phyloP scores from a whole-genome alignment of 2,797 vertebrate genomes.

The Sebastes diaconus region DNA sequence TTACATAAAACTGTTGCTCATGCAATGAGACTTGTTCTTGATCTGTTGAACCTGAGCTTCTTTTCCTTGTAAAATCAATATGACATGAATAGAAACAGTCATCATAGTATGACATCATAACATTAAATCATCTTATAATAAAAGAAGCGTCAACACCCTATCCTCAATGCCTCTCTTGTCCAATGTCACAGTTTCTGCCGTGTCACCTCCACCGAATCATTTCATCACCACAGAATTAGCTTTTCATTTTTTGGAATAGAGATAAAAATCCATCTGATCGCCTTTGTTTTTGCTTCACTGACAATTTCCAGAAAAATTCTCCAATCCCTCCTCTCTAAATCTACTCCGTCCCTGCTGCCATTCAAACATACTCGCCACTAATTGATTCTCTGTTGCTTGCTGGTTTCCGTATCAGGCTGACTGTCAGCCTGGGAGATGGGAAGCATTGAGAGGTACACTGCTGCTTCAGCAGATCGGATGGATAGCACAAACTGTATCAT shows the following conservation, averaged over 20 bases:
- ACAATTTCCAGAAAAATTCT: slow-evolving; percentile 60
- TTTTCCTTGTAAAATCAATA: not conserved
- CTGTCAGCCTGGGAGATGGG: slow-evolving; percentile 68
- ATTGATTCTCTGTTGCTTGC: slow-evolving; percentile 72
- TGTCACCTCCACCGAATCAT: slow-evolving; percentile 23
- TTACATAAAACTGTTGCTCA: not conserved
- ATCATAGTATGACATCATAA: not conserved
- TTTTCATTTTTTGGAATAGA: not conserved
- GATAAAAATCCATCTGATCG: slow-evolving; percentile 39
- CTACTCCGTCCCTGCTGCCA: slow-evolving; percentile 47
- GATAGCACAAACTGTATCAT: slow-evolving; percentile 39
- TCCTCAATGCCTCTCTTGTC: not conserved
- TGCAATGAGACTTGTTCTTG: not conserved
- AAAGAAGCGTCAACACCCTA: not conserved
- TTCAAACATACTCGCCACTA: slow-evolving; percentile 58
- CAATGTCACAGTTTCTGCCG: slow-evolving; percentile 13
- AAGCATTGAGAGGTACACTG: slow-evolving; percentile 47
- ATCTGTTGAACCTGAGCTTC: not conserved
- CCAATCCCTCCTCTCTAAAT: slow-evolving; percentile 35
- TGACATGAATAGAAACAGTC: not conserved
- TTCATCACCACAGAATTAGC: slow-evolving; percentile 19
- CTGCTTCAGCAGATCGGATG: slow-evolving; percentile 76
- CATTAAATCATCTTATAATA: not conserved
- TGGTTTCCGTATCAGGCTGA: slow-evolving; percentile 61
- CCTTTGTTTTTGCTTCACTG: slow-evolving; percentile 54